Base-by-base conservation (phyloP, 1,140 invertebrate genomes). In the Euura lappo region DNA sequence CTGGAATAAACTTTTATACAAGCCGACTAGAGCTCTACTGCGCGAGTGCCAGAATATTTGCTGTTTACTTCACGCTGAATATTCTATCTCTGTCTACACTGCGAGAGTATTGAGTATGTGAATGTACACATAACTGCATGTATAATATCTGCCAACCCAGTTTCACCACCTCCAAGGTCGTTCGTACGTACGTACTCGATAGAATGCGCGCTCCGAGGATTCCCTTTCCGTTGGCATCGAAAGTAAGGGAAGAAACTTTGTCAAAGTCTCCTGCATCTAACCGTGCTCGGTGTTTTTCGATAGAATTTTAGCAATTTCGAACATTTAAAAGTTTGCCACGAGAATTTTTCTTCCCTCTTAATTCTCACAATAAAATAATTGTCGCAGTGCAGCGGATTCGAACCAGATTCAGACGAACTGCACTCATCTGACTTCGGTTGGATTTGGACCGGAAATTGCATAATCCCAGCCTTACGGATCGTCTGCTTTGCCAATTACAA, bases 201-300 rank as follows among this genome's bases (percentile, higher is more conserved):
- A 60, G 51, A 60, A 60, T 6, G 51, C 51, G 51, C 51, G 51
- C 51, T 60, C 8, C 51, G 8, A 1, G 51, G 51, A 60, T 80
- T 82, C 80, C 76, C 72, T 78, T 76, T 76, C 77, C 70, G 44
- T 82, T 81, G 78, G 78, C 80, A 81, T 80, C 76, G 74, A 45
- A 76, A 80, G 71, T 77, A 74, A 73, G 81, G 81, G 81, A 81
- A 82, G 51, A 60, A 60, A 60, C 51, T 60, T 60, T 8, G 28
- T 28, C 28, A 28, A 28, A 28, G 28, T 28, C 28, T 28, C 28
- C 28, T 1, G 28, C 28, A 28, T 28, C 28, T 28, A 28, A 28
- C 28, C 28, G 28, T 28, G 28, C 28, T 28, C 28, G 28, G 28
- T 28, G 1, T 28, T 28, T 28, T 28, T 28, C 28, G 28, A 28